phyloP scores from a whole-genome alignment of 2,797 vertebrate species.

The Sternarchorhynchus goeldii region DNA sequence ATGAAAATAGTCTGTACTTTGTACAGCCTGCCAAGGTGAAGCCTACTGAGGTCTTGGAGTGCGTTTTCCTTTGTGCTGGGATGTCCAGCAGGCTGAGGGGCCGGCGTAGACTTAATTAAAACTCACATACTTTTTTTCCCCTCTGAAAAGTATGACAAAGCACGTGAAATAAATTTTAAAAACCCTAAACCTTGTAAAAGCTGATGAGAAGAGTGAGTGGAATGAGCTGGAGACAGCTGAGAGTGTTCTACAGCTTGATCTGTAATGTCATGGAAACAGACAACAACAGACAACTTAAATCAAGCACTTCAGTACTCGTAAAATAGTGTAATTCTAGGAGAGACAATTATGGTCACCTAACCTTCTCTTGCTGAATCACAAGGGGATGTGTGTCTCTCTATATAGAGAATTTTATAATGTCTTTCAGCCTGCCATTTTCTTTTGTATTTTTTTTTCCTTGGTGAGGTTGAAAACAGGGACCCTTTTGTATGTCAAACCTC shows the following conservation, averaged over 20 bases:
- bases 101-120: slow-evolving; percentile 9
- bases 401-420: slow-evolving; percentile 65
- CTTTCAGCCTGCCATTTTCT: slow-evolving; percentile 70
- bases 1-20: slow-evolving; percentile 76
- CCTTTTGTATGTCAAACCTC: slow-evolving; percentile 79
- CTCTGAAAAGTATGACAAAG: no score
- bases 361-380: slow-evolving; percentile 26
- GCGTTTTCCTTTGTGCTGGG: slow-evolving; percentile 3
- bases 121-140: neutral
- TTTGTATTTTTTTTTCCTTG: slow-evolving; percentile 31
- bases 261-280: slow-evolving; percentile 36
- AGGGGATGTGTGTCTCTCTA: slow-evolving; percentile 61
- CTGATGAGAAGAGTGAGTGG: neutral
- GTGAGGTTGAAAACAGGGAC: slow-evolving; percentile 74
- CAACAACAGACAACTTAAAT: slow-evolving; percentile 39
- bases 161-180: neutral
- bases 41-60: slow-evolving; percentile 42
- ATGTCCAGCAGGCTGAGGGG: slow-evolving; percentile 9
- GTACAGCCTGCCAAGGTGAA: slow-evolving; percentile 72
- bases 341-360: slow-evolving; percentile 48
- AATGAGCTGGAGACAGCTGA: neutral
- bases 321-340: slow-evolving; percentile 41
- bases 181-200: slow-evolving; percentile 15
- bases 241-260: slow-evolving; percentile 4
- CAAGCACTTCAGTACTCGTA: slow-evolving; percentile 26